Conservation (phyloP, 2,797 vertebrate genomes). For the Cyclopterus lumpus region DNA sequence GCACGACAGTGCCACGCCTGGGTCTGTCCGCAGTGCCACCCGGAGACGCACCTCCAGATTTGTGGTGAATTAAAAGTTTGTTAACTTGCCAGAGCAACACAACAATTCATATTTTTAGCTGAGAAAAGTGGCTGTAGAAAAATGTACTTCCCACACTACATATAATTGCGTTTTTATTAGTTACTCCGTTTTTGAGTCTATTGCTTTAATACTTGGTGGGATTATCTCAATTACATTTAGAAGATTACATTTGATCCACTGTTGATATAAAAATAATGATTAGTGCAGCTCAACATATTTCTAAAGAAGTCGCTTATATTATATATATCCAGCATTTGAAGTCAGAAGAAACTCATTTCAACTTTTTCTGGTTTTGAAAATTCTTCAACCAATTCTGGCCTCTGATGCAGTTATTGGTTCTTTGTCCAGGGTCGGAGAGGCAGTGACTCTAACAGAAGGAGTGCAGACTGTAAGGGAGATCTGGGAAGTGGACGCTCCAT, state of each 20-base stretch:
- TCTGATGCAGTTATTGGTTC: slow-evolving; percentile 11
- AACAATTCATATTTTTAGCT: neutral
- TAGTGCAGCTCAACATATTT: neutral
- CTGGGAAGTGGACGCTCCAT: slow-evolving; percentile 89
- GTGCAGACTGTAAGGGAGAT: slow-evolving; percentile 89
- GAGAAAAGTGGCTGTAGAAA: neutral
- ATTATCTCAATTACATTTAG: neutral
- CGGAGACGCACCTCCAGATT: slow-evolving; percentile 91
- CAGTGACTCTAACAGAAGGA: slow-evolving; percentile 93
- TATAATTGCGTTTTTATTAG: neutral
- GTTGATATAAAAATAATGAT: slow-evolving; percentile 2
- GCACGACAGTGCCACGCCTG: slow-evolving; percentile 85
- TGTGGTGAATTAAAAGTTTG: slow-evolving; percentile 74
- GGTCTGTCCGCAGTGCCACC: slow-evolving; percentile 88
- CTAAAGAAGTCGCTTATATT: neutral
- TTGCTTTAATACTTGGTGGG: neutral
- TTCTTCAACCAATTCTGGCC: neutral
- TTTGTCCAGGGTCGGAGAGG: slow-evolving; percentile 88
- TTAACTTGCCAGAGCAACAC: neutral
- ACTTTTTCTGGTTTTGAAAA: neutral
- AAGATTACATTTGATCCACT: neutral
- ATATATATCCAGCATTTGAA: neutral
- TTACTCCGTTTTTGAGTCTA: neutral
- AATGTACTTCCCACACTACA: neutral
- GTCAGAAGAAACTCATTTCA: neutral